These are phyloP conservation scores for Brachionichthys hirsutus DNA, from an alignment of 2,113 vertebrate species.

Conservation along the genomic window DNA sequence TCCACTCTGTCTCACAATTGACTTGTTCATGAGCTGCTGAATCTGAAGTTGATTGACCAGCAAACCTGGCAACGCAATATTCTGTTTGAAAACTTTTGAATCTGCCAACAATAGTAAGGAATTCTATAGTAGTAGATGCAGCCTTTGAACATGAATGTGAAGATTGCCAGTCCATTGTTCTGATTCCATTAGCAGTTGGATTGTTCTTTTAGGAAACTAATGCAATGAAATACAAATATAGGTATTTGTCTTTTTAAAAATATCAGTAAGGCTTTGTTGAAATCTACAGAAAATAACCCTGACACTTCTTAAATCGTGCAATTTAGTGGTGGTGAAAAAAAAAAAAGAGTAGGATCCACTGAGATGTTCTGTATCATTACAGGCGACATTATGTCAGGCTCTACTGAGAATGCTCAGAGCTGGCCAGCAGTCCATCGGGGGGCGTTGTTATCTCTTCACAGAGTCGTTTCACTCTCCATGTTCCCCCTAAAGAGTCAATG, in stretches of 20 bases:
- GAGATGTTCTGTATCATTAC: slow-evolving; percentile 52
- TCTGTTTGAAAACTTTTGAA: slow-evolving; percentile 27
- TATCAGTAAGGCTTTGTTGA: slow-evolving; percentile 34
- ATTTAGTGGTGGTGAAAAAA: not conserved
- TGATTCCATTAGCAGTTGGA: slow-evolving; percentile 29
- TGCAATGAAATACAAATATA: slow-evolving; percentile 37
- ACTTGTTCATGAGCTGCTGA: not conserved
- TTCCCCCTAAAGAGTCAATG: slow-evolving; percentile 76
- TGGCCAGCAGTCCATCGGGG: slow-evolving; percentile 67
- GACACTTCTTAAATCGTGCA: slow-evolving; percentile 6
- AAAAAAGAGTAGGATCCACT: slow-evolving; percentile 7
- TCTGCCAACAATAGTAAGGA: slow-evolving; percentile 27
- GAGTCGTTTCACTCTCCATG: slow-evolving; percentile 65
- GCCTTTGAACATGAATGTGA: slow-evolving; percentile 32
- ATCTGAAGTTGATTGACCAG: slow-evolving; percentile 7
- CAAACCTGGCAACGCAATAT: not conserved
- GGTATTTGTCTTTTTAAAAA: slow-evolving; percentile 35
- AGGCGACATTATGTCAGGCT: slow-evolving; percentile 56
- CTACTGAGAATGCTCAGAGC: slow-evolving; percentile 69
- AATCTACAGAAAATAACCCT: slow-evolving; percentile 8
- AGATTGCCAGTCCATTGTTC: slow-evolving; percentile 39
- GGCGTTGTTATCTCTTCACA: slow-evolving; percentile 74
- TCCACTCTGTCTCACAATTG: slow-evolving; percentile 10
- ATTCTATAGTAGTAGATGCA: slow-evolving; percentile 28
- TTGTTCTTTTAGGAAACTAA: too few species aligned